Evolutionary conservation across 2,888 invertebrate genomes (phyloP).

Genomic region (Ceramica pisi): DNA sequence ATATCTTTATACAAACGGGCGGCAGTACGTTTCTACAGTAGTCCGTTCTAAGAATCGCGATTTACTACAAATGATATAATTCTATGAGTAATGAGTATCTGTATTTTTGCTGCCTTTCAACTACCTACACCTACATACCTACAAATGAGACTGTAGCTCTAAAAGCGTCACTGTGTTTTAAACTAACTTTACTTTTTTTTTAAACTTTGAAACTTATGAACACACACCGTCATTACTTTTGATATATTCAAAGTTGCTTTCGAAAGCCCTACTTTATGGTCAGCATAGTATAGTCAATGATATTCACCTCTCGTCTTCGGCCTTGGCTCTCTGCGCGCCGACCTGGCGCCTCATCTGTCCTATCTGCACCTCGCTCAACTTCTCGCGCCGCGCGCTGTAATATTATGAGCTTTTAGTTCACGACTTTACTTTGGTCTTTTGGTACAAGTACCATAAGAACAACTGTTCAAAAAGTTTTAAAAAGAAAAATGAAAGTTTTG

Average conservation of each 20-base stretch:
- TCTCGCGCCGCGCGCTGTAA: conserved; percentile 92
- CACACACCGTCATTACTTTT: not conserved
- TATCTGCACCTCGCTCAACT: conserved; percentile 95
- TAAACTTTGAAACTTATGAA: not conserved
- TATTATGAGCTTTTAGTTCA: conserved; percentile 55
- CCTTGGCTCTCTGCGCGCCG: conserved; percentile 94
- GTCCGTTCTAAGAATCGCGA: conserved; percentile 10
- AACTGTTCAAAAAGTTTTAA: not conserved
- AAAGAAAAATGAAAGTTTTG: not conserved
- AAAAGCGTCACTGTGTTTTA: not conserved
- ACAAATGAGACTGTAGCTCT: not conserved
- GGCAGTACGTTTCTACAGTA: not conserved
- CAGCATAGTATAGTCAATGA: conserved; percentile 44
- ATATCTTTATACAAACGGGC: not conserved
- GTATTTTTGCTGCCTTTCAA: not conserved
- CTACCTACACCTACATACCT: too few species aligned
- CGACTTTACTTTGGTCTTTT: conserved; percentile 32
- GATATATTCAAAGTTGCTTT: not conserved
- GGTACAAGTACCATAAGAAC: not conserved
- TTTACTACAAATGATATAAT: not conserved
- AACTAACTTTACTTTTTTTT: not conserved
- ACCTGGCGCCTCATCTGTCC: conserved; percentile 95
- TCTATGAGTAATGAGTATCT: not conserved
- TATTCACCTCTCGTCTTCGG: conserved; percentile 95
- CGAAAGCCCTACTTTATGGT: not conserved